These are phyloP conservation scores for Indicator indicator DNA, from an alignment of 2,113 vertebrate genomes.

Conservation along the genomic window DNA sequence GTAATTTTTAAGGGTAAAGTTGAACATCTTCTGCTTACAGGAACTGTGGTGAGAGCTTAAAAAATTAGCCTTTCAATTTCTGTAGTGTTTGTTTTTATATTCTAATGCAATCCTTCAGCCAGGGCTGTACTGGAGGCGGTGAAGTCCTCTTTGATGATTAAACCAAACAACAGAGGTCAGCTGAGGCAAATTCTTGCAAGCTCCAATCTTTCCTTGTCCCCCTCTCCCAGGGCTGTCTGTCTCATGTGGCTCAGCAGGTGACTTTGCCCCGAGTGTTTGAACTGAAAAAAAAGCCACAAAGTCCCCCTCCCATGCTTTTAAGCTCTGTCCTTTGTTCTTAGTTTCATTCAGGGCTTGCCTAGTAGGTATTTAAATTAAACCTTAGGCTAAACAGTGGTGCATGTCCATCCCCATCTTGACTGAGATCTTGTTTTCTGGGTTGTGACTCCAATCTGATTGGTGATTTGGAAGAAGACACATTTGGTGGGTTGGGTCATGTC, in stretches of 20 bases:
- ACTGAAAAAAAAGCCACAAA: not conserved
- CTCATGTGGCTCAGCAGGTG: not conserved
- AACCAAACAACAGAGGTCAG: not conserved
- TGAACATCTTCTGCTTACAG: not conserved
- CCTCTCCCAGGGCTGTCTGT: not conserved
- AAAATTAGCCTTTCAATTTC: not conserved
- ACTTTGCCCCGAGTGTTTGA: not conserved
- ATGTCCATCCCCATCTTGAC: not conserved
- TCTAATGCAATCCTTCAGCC: not conserved
- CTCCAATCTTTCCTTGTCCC: not conserved
- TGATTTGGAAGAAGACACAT: not conserved
- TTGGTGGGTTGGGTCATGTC: not conserved
- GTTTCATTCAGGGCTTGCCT: not conserved
- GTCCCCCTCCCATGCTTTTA: not conserved
- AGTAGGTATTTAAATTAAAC: not conserved
- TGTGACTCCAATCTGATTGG: not conserved
- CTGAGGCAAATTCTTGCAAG: not conserved
- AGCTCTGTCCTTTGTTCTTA: not conserved
- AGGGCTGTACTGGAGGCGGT: fast-evolving
- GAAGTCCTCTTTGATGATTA: not conserved
- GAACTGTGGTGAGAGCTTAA: not conserved
- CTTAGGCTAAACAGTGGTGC: not conserved
- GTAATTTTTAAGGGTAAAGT: not conserved
- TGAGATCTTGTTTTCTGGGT: not conserved
- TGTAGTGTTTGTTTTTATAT: not conserved